Evolutionary conservation across 53 echinoderm and acorn worm species (phyloP).

Genomic region (Paracentrotus lividus): DNA sequence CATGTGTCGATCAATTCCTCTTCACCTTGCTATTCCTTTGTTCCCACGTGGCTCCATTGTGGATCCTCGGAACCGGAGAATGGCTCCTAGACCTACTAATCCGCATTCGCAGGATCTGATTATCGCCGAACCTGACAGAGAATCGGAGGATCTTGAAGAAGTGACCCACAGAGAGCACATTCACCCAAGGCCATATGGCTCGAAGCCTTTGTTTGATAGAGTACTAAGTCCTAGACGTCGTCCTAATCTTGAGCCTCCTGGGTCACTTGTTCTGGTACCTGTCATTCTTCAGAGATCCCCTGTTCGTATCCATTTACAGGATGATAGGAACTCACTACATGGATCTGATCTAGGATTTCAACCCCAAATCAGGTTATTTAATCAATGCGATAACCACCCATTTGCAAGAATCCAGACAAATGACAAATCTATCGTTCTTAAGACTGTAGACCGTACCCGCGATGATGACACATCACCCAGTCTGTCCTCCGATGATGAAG

Average conservation of each 20-base stretch:
- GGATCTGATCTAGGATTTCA: background rate
- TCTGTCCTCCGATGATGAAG: background rate
- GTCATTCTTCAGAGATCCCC: background rate
- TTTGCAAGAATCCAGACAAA: background rate
- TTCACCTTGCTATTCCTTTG: background rate
- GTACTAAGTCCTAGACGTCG: background rate
- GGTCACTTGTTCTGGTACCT: background rate
- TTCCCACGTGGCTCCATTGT: background rate
- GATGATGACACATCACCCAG: background rate
- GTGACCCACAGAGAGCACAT: background rate
- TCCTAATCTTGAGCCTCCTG: slow-evolving; percentile 1
- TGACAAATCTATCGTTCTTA: background rate
- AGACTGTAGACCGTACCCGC: background rate
- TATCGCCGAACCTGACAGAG: background rate
- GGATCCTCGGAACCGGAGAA: background rate
- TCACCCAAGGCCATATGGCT: background rate
- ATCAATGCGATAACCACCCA: background rate
- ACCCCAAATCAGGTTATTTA: background rate
- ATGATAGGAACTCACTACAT: background rate
- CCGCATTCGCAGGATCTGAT: background rate
- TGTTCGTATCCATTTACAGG: background rate
- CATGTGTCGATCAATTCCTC: background rate
- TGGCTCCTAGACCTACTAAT: background rate
- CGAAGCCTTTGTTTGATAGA: background rate
- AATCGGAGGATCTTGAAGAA: background rate